Evolutionary conservation across 53 echinoderm and acorn worm genomes (phyloP), one percentile per base, ranked within the genome.

Genomic region (Patiria pectinifera): DNA sequence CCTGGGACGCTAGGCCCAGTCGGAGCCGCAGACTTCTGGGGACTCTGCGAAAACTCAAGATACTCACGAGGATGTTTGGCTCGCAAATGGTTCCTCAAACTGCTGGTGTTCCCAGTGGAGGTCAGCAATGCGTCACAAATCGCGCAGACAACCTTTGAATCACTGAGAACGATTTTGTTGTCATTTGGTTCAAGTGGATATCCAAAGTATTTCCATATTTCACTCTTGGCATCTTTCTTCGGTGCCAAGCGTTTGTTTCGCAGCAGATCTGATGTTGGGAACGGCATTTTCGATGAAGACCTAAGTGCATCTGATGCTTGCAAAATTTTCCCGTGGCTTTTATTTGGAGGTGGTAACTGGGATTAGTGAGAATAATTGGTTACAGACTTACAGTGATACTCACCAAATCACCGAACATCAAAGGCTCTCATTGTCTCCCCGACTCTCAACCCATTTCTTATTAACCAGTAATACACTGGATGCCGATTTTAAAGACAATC

Each of bases 161-260:
- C 14, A 49, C 18, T 58, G 43, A 82, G 3, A 59, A 82, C 16
- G n/a, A 49, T 24, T 4, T 48, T 44, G 43, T 82, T 58, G 82
- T 82, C 59, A 12, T 53, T 58, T 18, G 82, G 82, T 7, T 82
- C 82, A 9, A 45, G 26, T 24, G 26, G 48, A 45, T 44, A 82
- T 11, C 82, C 82, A 13, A 82, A 82, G 23, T 49, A 82, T 22
- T 82, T 58, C 82, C 82, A 82, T 4, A 82, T 10, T 48, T 82
- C 24, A 58, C 82, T 53, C 53, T 82, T 82, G 48, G 13, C 60
- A 44, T 63, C 61, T 62, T 24, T 48, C 22, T 19, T 82, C 2
- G 82, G 82, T 45, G 59, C 11, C 22, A 82, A 58, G 23, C 12
- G 82, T 49, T 49, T 58, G 46, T 58, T 22, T 58, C 6, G 74